Percentiles rank a stretch among this genome's conserved stretches.
Conservation (phyloP, 2,797 vertebrate species). For the Anguilla obscura region DNA sequence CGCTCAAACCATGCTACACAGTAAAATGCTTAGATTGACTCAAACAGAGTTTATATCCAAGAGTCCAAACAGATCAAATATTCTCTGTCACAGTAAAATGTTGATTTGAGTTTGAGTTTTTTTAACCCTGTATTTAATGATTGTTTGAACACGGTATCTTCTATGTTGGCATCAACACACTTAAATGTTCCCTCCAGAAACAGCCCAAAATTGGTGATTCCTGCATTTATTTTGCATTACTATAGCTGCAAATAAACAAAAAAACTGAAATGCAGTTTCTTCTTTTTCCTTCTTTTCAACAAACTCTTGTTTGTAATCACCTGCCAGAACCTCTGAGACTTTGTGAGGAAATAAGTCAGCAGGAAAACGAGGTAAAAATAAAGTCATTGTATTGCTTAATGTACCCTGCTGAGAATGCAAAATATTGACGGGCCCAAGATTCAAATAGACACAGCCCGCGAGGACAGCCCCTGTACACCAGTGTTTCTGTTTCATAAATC, state of each 20-base stretch:
- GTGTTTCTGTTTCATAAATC: neutral
- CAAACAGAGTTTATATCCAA: neutral
- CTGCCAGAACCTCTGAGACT: slow-evolving; percentile 30
- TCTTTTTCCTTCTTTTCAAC: neutral
- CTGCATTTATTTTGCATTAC: neutral
- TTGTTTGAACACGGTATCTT: neutral
- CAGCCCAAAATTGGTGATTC: neutral
- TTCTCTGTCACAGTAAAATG: neutral
- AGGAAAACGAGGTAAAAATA: slow-evolving; percentile 34
- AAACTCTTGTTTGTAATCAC: slow-evolving; percentile 24
- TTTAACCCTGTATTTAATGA: neutral
- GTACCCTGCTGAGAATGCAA: neutral
- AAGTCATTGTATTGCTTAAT: neutral
- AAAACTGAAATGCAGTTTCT: neutral
- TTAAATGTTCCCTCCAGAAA: neutral
- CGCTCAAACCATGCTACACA: neutral
- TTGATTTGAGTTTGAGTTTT: neutral
- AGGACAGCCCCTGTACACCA: neutral
- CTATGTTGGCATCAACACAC: neutral
- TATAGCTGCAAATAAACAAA: neutral
- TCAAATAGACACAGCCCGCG: too few relatives aligned
- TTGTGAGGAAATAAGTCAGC: slow-evolving; percentile 50
- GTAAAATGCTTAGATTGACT: neutral
- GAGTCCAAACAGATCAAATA: too few relatives aligned
- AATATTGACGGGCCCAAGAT: neutral